Percentiles rank a stretch among this genome's conserved stretches.
These are phyloP conservation scores for Cepphus grylle DNA, from an alignment of 2,113 vertebrate species.

Conservation along the genomic window DNA sequence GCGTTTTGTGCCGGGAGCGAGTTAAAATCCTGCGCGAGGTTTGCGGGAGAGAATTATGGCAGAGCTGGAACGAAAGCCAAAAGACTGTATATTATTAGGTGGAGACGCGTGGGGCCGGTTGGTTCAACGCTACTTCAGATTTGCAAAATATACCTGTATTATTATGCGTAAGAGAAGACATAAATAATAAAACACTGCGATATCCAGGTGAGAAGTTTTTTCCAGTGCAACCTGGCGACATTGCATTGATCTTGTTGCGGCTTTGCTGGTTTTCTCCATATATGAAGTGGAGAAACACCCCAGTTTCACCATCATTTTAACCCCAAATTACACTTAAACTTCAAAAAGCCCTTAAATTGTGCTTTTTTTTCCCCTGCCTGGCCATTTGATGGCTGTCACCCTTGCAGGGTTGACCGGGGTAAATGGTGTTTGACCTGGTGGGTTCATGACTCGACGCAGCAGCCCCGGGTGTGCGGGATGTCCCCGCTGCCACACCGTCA, in stretches of 20 bases:
- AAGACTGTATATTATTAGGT: background rate
- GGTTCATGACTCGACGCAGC: rapidly evolving
- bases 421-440: rapidly evolving
- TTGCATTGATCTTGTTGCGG: background rate
- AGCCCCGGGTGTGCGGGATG: background rate
- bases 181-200: background rate
- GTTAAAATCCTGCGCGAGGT: background rate
- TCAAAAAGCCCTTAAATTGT: background rate
- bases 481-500: background rate
- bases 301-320: background rate
- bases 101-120: background rate
- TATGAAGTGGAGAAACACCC: background rate
- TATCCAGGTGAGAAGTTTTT: background rate
- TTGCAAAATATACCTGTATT: background rate
- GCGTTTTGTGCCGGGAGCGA: background rate
- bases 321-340: background rate
- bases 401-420: background rate
- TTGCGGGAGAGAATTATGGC: conserved; percentile 1
- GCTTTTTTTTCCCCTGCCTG: background rate
- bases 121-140: background rate
- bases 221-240: background rate
- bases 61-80: background rate
- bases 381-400: background rate
- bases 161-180: background rate
- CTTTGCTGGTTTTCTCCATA: background rate